These are phyloP conservation scores for Meiosimyza decipiens DNA, from an alignment of 2,888 invertebrate genomes.

Conservation along the genomic window DNA sequence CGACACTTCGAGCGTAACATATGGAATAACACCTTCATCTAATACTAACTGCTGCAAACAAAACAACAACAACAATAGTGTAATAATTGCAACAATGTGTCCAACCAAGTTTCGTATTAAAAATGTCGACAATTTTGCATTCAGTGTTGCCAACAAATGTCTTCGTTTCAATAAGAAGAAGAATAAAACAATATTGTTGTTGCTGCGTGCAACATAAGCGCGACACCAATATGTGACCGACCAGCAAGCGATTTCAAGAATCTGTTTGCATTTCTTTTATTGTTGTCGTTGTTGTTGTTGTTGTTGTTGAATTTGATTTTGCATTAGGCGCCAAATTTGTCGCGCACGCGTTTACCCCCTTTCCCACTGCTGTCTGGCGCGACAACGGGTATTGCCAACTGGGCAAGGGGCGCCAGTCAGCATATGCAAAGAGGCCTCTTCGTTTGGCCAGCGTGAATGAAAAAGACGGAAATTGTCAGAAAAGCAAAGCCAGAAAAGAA, in stretches of 20 bases:
- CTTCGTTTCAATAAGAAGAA: constrained; percentile 5
- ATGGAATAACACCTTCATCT: too few relatives aligned
- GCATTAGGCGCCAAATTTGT: constrained; percentile 28
- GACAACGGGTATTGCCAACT: too few relatives aligned
- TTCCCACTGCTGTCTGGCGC: constrained; percentile 1
- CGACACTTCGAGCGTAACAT: too few relatives aligned
- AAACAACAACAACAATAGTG: too few relatives aligned
- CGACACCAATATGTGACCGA: background rate
- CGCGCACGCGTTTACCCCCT: constrained; percentile 8
- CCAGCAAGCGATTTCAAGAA: too few relatives aligned
- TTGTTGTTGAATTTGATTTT: background rate
- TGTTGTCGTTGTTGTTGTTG: constrained; percentile 4
- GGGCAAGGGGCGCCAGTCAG: too few relatives aligned
- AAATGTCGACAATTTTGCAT: too few relatives aligned
- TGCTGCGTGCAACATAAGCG: constrained; percentile 31
- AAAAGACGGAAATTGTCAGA: constrained; percentile 22
- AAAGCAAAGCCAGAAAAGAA: background rate
- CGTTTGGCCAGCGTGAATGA: constrained; percentile 20
- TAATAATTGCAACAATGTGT: too few relatives aligned
- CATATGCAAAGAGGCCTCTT: background rate
- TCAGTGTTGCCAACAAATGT: constrained; percentile 29
- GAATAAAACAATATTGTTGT: constrained; percentile 22
- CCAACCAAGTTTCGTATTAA: too few relatives aligned
- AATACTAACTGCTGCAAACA: too few relatives aligned
- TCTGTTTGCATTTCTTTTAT: too few relatives aligned